A percentile compares a stretch with the other conserved stretches of the same genome.
These are phyloP conservation scores for Hirtodrosophila trivittata DNA, from an alignment of 2,888 invertebrate species.

Conservation along the genomic window DNA sequence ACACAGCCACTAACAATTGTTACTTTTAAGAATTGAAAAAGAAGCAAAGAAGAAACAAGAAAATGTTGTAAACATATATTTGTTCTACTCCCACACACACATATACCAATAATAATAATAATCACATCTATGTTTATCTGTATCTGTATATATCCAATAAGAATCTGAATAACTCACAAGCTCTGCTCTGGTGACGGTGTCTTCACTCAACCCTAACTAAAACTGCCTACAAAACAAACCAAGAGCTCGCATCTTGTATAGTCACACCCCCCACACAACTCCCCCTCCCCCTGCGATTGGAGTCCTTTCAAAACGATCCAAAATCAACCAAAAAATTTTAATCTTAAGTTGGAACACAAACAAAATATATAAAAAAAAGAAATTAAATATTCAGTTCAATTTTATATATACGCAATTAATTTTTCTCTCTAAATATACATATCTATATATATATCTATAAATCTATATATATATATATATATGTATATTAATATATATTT, in stretches of 20 bases:
- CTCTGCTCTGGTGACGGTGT: conserved; percentile 43
- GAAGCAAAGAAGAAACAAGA: conserved; percentile 36
- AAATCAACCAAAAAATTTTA: conserved; percentile 25
- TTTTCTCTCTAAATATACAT: conserved; percentile 29
- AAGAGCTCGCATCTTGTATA: conserved; percentile 15
- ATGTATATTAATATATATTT: conserved; percentile 22
- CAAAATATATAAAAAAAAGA: conserved; percentile 1
- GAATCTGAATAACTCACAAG: conserved; percentile 38
- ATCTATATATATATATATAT: conserved; percentile 23
- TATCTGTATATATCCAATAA: conserved; percentile 46
- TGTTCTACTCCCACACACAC: conserved; percentile 7
- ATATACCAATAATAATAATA: conserved; percentile 3
- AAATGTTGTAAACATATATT: conserved; percentile 24
- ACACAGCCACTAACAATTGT: conserved; percentile 54
- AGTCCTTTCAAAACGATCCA: background rate
- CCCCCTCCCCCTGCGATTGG: conserved; percentile 17
- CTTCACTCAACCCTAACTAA: conserved; percentile 27
- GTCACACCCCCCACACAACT: conserved; percentile 52
- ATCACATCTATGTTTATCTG: conserved; percentile 8
- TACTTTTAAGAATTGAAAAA: no score
- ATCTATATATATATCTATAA: conserved; percentile 16
- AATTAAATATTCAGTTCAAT: conserved; percentile 35
- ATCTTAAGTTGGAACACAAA: conserved; percentile 39
- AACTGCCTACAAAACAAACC: conserved; percentile 8
- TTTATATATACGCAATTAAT: conserved; percentile 9